A percentile compares a stretch with the other conserved stretches of the same genome.
phyloP scores from a whole-genome alignment of 2,888 invertebrate genomes.

The Pasiphila rectangulata region DNA sequence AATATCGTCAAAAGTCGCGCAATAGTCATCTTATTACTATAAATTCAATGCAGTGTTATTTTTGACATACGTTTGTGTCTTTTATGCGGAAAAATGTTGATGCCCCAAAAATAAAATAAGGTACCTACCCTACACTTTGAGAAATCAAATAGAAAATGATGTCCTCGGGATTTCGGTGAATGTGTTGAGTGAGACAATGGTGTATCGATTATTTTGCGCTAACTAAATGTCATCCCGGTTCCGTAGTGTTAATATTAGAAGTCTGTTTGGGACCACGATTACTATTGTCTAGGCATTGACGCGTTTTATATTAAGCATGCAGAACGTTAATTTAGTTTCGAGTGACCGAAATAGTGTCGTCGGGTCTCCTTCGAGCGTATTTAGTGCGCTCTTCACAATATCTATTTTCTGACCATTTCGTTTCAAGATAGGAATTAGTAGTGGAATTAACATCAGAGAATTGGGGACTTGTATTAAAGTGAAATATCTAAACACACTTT shows the following conservation, averaged over 20 bases:
- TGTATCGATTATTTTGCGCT: conserved; percentile 81
- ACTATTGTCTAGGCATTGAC: conserved; percentile 79
- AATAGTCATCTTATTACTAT: conserved; percentile 63
- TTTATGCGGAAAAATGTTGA: conserved; percentile 33
- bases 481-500: too few relatives aligned
- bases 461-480: neutral
- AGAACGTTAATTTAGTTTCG: conserved; percentile 70
- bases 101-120: conserved; percentile 31
- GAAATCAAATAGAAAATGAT: conserved; percentile 47
- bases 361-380: conserved; percentile 59
- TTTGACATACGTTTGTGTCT: conserved; percentile 46
- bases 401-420: conserved; percentile 59
- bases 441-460: neutral
- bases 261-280: conserved; percentile 75
- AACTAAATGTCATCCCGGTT: conserved; percentile 79
- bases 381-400: conserved; percentile 57
- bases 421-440: conserved; percentile 34
- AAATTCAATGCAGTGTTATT: conserved; percentile 66
- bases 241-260: conserved; percentile 80
- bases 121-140: conserved; percentile 35
- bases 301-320: conserved; percentile 77
- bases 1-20: conserved; percentile 74
- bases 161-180: conserved; percentile 67
- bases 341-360: conserved; percentile 72
- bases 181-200: conserved; percentile 79